Conservation (phyloP, 1,140 invertebrate genomes). For the Drosophila murphyi region DNA sequence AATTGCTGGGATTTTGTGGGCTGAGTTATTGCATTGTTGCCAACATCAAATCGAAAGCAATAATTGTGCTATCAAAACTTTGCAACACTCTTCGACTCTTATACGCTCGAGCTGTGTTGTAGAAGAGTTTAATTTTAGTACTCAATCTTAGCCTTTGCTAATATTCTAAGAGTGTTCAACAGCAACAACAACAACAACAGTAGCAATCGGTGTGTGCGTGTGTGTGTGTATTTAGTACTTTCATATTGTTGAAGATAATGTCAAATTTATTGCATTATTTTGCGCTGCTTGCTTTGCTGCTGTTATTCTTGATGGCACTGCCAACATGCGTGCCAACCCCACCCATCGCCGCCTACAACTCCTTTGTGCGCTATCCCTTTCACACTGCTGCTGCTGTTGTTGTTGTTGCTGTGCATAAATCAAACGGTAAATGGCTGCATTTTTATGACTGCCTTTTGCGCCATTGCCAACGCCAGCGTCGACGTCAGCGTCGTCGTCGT, state of each 20-base stretch:
- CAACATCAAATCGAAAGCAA: constrained; percentile 35
- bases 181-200: too few species aligned
- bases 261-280: constrained; percentile 83
- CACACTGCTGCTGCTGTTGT: constrained; percentile 3
- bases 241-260: constrained; percentile 77
- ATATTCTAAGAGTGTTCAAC: too few species aligned
- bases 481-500: constrained; percentile 4
- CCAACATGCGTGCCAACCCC: constrained; percentile 40
- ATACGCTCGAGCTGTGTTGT: too few species aligned
- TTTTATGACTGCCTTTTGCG: constrained; percentile 77
- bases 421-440: constrained; percentile 83
- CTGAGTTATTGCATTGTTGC: constrained; percentile 54
- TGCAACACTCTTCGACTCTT: background rate
- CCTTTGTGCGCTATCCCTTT: background rate
- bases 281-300: constrained; percentile 55
- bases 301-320: constrained; percentile 28
- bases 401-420: constrained; percentile 75
- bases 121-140: too few species aligned
- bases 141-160: too few species aligned
- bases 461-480: constrained; percentile 29
- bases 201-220: constrained; percentile 3
- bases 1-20: constrained; percentile 55
- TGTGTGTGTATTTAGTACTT: constrained; percentile 36
- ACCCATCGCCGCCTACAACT: background rate
- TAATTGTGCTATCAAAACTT: constrained; percentile 18